Conservation (phyloP, 2,797 vertebrate species). For the Neosilurus hyrtlii region DNA sequence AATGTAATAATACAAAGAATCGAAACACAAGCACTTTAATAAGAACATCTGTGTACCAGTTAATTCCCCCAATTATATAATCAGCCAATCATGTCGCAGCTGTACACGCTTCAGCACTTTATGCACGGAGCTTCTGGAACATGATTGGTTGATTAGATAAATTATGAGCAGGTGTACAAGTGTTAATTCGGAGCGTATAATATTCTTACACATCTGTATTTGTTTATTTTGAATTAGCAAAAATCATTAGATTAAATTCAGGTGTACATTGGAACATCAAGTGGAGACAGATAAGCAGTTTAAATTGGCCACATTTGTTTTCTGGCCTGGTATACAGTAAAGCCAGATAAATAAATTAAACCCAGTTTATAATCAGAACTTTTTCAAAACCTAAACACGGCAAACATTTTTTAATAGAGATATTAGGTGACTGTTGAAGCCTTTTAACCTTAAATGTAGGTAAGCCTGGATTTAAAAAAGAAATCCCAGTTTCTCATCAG, state of each 20-base stretch:
- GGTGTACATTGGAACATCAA: not conserved
- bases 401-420: too few relatives aligned
- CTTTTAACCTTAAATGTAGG: too few relatives aligned
- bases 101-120: not conserved
- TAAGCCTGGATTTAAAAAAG: too few relatives aligned
- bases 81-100: not conserved
- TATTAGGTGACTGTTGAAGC: too few relatives aligned
- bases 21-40: not conserved
- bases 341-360: too few relatives aligned
- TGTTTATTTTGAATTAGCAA: not conserved
- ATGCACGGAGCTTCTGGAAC: not conserved
- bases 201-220: not conserved
- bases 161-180: not conserved
- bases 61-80: not conserved
- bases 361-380: too few relatives aligned
- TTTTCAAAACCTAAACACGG: too few relatives aligned
- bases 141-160: not conserved
- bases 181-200: not conserved
- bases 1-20: not conserved
- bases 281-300: too few relatives aligned
- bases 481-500: too few relatives aligned
- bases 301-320: not conserved
- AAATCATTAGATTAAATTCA: not conserved
- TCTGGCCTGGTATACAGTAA: not conserved
- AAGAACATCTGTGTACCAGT: not conserved